Evolutionary conservation across 2,797 vertebrate species (phyloP).

Genomic region (Cyclura pinguis): DNA sequence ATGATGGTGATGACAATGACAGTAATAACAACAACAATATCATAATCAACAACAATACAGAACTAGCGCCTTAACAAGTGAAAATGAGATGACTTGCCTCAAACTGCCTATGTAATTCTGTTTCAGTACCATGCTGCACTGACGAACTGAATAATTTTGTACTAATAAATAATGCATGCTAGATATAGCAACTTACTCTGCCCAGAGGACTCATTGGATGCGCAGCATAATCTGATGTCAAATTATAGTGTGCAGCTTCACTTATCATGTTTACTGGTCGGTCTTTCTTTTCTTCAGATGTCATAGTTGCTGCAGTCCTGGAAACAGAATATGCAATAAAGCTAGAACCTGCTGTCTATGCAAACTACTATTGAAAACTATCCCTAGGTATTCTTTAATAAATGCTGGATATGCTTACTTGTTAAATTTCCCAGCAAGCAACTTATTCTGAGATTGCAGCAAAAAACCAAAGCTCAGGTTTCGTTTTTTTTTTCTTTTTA

Average conservation of each 20-base stretch:
- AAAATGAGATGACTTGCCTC: not conserved
- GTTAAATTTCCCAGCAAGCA: conserved; percentile 44
- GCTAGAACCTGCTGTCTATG: conserved; percentile 50
- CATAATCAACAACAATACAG: not conserved
- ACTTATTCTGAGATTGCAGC: conserved; percentile 18
- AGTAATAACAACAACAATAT: not conserved
- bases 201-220: conserved; percentile 90
- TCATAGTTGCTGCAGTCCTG: conserved; percentile 88
- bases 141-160: conserved; percentile 18
- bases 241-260: conserved; percentile 91
- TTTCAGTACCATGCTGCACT: not conserved
- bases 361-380: conserved; percentile 53
- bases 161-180: conserved; percentile 49
- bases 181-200: conserved; percentile 85
- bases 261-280: conserved; percentile 89
- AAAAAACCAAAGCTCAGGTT: conserved; percentile 31
- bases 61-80: not conserved
- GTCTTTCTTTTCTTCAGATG: conserved; percentile 93
- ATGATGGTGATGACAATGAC: not conserved
- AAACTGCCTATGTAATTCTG: not conserved
- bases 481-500: not conserved
- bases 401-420: conserved; percentile 52
- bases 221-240: conserved; percentile 83
- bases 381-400: conserved; percentile 38
- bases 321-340: conserved; percentile 73